Evolutionary conservation across 2,797 vertebrate species (phyloP).

Genomic region (Carcharodon carcharias): DNA sequence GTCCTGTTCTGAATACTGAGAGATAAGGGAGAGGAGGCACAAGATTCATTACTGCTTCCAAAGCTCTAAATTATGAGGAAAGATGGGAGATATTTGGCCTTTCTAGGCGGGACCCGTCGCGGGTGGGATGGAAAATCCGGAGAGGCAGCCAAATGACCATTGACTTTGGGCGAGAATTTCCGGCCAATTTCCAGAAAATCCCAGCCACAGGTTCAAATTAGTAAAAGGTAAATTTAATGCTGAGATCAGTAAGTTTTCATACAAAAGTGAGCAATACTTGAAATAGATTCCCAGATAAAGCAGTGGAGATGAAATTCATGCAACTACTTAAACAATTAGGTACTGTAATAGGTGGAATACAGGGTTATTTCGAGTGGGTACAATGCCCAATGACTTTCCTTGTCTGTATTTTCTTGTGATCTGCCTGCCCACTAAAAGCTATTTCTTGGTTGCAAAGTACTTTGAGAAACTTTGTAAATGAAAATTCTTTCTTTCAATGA

Average conservation of each 20-base stretch:
- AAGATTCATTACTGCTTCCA: background rate
- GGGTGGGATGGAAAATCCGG: no score
- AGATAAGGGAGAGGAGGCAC: background rate
- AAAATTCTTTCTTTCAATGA: background rate
- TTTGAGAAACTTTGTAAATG: background rate
- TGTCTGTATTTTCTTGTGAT: background rate
- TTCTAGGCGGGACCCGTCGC: no score
- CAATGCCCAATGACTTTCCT: background rate
- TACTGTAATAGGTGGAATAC: background rate
- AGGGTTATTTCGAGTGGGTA: background rate
- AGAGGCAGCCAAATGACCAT: no score
- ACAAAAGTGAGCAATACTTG: no score
- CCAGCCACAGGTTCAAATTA: background rate
- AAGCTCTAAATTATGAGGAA: background rate
- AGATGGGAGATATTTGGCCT: background rate
- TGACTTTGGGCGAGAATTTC: no score
- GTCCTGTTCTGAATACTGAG: background rate
- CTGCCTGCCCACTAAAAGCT: background rate
- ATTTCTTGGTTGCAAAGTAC: background rate
- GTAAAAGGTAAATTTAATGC: background rate
- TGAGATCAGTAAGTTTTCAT: background rate
- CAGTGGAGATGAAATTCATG: background rate
- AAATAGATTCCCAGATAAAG: background rate
- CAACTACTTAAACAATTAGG: background rate
- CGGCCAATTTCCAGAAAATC: no score